These are phyloP conservation scores for Sylvietta virens DNA, from an alignment of 2,113 vertebrate species.

Conservation along the genomic window DNA sequence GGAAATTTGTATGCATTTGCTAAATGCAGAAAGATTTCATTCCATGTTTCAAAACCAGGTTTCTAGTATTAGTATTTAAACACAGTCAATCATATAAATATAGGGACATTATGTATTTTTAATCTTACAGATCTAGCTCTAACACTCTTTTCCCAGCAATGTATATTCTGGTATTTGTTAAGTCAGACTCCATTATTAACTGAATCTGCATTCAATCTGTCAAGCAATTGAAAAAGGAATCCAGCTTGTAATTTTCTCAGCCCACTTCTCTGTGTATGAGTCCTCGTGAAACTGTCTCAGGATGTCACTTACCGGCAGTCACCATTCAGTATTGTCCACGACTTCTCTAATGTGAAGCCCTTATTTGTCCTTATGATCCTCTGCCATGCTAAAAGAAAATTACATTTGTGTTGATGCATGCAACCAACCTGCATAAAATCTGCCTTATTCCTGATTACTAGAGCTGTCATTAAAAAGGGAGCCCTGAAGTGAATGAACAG, in stretches of 20 bases:
- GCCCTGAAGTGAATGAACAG: background rate
- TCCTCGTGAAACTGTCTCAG: background rate
- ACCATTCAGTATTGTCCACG: background rate
- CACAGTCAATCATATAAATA: background rate
- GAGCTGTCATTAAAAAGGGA: background rate
- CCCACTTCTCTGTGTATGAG: background rate
- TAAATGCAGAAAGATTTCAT: background rate
- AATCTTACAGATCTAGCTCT: background rate
- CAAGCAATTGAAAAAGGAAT: background rate
- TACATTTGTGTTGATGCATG: background rate
- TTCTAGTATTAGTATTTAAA: background rate
- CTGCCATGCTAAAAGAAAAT: background rate
- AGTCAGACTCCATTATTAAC: background rate
- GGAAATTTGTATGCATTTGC: background rate
- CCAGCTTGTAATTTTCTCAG: background rate
- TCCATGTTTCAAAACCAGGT: background rate
- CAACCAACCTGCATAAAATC: background rate
- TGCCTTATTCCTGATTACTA: background rate
- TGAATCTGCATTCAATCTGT: background rate
- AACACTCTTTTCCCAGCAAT: background rate
- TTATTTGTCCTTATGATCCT: background rate
- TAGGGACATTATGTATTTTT: background rate
- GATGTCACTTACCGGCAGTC: background rate
- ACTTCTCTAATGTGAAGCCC: background rate
- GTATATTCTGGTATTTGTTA: conserved; percentile 3